Percentiles rank a stretch among this genome's conserved stretches.
Conservation (phyloP, 2,113 vertebrate species). For the Oreochromis spilurus region DNA sequence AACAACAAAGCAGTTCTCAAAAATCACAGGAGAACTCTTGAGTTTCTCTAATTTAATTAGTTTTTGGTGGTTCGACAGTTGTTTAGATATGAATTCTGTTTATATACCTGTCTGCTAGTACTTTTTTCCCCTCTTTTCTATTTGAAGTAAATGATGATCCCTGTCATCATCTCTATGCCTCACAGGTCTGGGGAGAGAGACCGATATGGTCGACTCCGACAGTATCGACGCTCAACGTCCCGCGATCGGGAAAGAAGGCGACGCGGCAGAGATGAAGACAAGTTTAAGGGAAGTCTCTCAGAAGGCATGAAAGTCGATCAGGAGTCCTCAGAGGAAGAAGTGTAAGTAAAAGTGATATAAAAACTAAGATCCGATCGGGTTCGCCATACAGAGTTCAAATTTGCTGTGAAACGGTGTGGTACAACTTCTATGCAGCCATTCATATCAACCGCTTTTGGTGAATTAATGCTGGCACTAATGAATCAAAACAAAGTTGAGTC, state of each 20-base stretch:
- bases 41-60: background rate
- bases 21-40: background rate
- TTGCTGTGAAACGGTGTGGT: background rate
- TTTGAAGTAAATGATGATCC: background rate
- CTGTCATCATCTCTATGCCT: background rate
- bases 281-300: slow-evolving; percentile 97
- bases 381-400: background rate
- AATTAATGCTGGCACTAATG: background rate
- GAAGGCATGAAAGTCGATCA: slow-evolving; percentile 96
- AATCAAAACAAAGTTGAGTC: background rate
- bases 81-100: background rate
- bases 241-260: slow-evolving; percentile 78
- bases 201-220: slow-evolving; percentile 77
- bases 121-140: rapidly evolving
- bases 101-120: background rate
- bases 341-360: slow-evolving; percentile 74
- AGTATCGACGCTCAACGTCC: slow-evolving; percentile 84
- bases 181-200: slow-evolving; percentile 77
- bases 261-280: slow-evolving; percentile 92
- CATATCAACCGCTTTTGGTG: background rate
- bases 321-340: slow-evolving; percentile 91
- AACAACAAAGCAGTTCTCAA: background rate
- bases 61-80: background rate
- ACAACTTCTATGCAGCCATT: background rate
- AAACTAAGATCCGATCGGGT: background rate